Evolutionary conservation across 1,140 invertebrate species (phyloP).

Genomic region (Brachionus angularis): DNA sequence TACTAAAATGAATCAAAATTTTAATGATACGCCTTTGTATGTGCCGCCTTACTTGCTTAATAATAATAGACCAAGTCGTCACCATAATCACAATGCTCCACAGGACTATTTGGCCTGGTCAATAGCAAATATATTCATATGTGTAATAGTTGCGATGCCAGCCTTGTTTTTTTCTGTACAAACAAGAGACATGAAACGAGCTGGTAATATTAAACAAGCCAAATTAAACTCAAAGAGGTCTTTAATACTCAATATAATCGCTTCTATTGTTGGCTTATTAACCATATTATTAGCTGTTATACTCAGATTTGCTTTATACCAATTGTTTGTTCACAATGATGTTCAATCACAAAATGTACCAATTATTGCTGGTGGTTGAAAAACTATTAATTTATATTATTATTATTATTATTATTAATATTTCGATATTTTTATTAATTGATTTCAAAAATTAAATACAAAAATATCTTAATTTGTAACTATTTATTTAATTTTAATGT

Average conservation of each 20-base stretch:
- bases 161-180: constrained; percentile 40
- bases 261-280: constrained; percentile 29
- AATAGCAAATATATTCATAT: constrained; percentile 42
- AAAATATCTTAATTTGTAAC: too few relatives aligned
- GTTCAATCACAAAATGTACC: constrained; percentile 38
- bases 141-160: constrained; percentile 36
- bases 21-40: constrained; percentile 24
- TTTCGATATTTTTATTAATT: too few relatives aligned
- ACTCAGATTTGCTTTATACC: constrained; percentile 39
- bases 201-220: constrained; percentile 33
- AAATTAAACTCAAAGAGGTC: constrained; percentile 30
- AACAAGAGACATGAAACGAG: constrained; percentile 30
- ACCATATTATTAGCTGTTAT: constrained; percentile 29
- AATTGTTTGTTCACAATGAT: constrained; percentile 36
- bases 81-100: constrained; percentile 23
- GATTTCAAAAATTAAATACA: too few relatives aligned
- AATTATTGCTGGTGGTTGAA: constrained; percentile 26
- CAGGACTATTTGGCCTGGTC: constrained; percentile 37
- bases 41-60: constrained; percentile 39
- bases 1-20: too few relatives aligned
- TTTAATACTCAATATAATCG: constrained; percentile 30
- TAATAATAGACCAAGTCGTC: constrained; percentile 5
- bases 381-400: too few relatives aligned
- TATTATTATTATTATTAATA: too few relatives aligned
- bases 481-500: too few relatives aligned